These are phyloP conservation scores for Seriola aureovittata DNA, from an alignment of 2,113 vertebrate genomes.

Conservation along the genomic window DNA sequence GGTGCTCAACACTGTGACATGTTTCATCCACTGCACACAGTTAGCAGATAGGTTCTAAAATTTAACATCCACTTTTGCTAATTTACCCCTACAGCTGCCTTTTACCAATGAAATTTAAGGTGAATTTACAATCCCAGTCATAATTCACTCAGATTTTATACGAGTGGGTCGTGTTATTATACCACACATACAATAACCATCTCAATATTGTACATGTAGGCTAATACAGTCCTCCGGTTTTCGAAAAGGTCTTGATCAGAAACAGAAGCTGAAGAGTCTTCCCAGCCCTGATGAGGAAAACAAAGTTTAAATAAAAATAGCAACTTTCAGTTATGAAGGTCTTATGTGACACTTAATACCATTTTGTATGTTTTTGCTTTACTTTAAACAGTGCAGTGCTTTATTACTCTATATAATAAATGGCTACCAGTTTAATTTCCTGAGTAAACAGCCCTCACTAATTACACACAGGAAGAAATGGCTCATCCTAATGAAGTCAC, in stretches of 20 bases:
- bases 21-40: background rate
- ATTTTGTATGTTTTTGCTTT: slow-evolving; percentile 18
- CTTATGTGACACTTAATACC: background rate
- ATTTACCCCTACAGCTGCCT: background rate
- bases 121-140: background rate
- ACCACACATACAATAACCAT: background rate
- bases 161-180: background rate
- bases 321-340: slow-evolving; percentile 4
- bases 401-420: slow-evolving; percentile 55
- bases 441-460: slow-evolving; percentile 69
- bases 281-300: slow-evolving; percentile 12
- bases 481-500: slow-evolving; percentile 67
- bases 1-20: too few species aligned
- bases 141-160: background rate
- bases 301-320: slow-evolving; percentile 14
- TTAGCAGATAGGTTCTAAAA: background rate
- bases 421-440: slow-evolving; percentile 66
- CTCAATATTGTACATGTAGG: background rate
- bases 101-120: too few species aligned
- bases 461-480: slow-evolving; percentile 66
- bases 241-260: slow-evolving; percentile 3
- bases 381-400: slow-evolving; percentile 32
- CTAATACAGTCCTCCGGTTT: background rate
- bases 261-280: background rate
- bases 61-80: background rate